These are phyloP conservation scores for Carassius carassius DNA, from an alignment of 2,113 vertebrate genomes.

Conservation along the genomic window DNA sequence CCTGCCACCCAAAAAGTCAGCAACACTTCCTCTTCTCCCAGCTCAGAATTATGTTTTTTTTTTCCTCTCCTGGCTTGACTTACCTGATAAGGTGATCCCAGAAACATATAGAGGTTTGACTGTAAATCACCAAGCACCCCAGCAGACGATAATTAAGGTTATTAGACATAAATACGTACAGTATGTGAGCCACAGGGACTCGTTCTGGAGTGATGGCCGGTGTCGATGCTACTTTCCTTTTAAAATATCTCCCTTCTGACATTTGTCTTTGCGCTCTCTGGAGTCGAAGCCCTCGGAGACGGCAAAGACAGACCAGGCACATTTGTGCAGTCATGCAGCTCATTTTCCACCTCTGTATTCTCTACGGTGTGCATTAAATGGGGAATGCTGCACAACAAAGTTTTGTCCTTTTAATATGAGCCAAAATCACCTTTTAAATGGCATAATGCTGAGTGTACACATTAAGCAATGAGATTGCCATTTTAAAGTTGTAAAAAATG, in stretches of 20 bases:
- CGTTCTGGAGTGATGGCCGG: constrained; percentile 18
- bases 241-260: constrained; percentile 47
- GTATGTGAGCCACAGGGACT: constrained; percentile 41
- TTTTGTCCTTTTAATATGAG: neutral
- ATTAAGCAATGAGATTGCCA: neutral
- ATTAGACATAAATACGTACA: constrained; percentile 48
- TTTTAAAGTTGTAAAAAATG: constrained; percentile 23
- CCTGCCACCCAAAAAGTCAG: constrained; percentile 29
- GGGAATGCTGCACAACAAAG: neutral
- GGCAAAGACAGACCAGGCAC: neutral
- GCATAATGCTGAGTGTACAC: neutral
- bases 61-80: neutral
- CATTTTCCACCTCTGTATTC: constrained; percentile 9
- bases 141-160: constrained; percentile 53
- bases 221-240: constrained; percentile 35
- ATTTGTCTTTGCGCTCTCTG: constrained; percentile 37
- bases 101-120: constrained; percentile 39
- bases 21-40: constrained; percentile 1
- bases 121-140: constrained; percentile 38
- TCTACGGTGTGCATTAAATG: neutral
- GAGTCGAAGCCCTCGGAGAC: neutral
- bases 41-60: neutral
- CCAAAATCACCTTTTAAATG: constrained; percentile 25
- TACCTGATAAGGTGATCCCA: neutral
- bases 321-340: constrained; percentile 25